Evolutionary conservation across 2,797 vertebrate species (phyloP).

Genomic region (Acipenser oxyrinchus): DNA sequence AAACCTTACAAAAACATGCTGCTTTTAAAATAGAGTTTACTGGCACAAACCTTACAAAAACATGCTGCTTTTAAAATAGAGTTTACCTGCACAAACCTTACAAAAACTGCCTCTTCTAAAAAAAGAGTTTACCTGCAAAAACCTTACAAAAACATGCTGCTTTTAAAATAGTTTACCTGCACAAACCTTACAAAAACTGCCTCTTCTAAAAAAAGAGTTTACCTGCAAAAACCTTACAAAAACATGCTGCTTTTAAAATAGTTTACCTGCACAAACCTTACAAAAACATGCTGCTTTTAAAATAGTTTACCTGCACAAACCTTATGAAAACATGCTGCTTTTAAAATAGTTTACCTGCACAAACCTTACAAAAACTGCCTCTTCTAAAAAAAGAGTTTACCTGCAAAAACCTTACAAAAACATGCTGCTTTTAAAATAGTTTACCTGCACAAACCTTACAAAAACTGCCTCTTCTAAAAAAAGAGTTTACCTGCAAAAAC

Average conservation of each 20-base stretch:
- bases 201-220: too few species aligned
- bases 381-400: too few species aligned
- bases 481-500: conserved; percentile 16
- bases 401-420: conserved; percentile 19
- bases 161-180: not conserved
- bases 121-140: conserved; percentile 15
- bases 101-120: too few species aligned
- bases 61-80: too few species aligned
- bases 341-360: conserved; percentile 10
- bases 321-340: not conserved
- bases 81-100: conserved; percentile 21
- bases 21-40: too few species aligned
- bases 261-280: conserved; percentile 21
- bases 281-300: too few species aligned
- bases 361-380: conserved; percentile 7
- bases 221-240: conserved; percentile 20
- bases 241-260: too few species aligned
- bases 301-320: conserved; percentile 17
- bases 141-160: not conserved
- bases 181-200: conserved; percentile 16
- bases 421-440: too few species aligned
- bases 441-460: conserved; percentile 20
- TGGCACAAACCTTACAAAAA: conserved; percentile 19
- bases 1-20: conserved; percentile 9
- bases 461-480: too few species aligned